These are phyloP conservation scores for Neria commutata DNA, from an alignment of 2,888 invertebrate species.

Conservation along the genomic window DNA sequence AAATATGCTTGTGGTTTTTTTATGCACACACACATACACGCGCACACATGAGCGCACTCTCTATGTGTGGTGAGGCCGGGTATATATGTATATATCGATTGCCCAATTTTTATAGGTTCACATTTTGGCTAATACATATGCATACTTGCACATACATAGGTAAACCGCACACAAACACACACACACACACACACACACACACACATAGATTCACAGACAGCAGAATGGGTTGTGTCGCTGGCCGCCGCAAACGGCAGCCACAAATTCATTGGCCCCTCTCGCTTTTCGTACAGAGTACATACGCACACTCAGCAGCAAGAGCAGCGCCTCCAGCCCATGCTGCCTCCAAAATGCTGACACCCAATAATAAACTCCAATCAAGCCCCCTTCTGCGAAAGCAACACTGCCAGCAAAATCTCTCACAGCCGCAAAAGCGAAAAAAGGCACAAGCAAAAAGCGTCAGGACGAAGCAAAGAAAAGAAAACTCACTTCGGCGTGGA, in stretches of 20 bases:
- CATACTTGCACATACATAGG: neutral
- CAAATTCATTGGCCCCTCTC: constrained; percentile 37
- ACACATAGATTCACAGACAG: neutral
- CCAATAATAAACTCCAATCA: neutral
- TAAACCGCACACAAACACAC: neutral
- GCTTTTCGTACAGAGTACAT: neutral
- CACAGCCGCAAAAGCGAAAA: neutral
- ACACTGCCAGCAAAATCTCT: neutral
- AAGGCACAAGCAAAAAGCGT: neutral
- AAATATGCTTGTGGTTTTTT: neutral
- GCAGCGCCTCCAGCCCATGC: neutral
- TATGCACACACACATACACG: neutral
- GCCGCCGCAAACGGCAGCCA: constrained; percentile 55
- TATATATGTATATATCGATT: neutral
- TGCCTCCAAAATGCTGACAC: neutral
- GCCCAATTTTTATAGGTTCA: constrained; percentile 5
- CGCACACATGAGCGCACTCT: neutral
- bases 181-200: neutral
- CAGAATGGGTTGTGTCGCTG: constrained; percentile 45
- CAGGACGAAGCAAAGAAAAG: neutral
- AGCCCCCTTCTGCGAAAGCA: neutral
- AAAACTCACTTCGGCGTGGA: neutral
- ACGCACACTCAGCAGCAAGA: too few relatives aligned
- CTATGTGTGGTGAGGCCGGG: constrained; percentile 1
- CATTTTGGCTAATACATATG: neutral